phyloP scores from a whole-genome alignment of 1,140 invertebrate species.

The Lordiphosa collinella region DNA sequence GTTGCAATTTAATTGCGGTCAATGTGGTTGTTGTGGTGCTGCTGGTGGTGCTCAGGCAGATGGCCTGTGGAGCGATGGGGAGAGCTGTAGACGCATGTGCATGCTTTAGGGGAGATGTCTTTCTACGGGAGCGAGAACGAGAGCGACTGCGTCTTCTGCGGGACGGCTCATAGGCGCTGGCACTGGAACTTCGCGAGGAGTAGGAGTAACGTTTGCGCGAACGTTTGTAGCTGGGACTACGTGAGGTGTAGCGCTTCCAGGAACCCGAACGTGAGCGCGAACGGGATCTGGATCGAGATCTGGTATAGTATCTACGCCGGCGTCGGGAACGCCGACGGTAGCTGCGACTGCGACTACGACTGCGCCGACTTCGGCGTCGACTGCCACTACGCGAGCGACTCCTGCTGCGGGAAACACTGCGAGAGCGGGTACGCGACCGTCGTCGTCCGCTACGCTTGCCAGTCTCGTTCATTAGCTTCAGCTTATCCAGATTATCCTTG shows the following conservation, averaged over 20 bases:
- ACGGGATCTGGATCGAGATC: conserved; percentile 75
- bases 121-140: conserved; percentile 38
- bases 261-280: conserved; percentile 77
- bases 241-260: conserved; percentile 58
- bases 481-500: conserved; percentile 81
- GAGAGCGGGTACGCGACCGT: conserved; percentile 15
- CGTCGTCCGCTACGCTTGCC: conserved; percentile 40
- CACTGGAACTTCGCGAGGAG: conserved; percentile 70
- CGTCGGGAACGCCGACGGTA: conserved; percentile 55
- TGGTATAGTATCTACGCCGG: conserved; percentile 66
- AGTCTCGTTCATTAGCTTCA: conserved; percentile 68
- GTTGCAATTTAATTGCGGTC: conserved; percentile 26
- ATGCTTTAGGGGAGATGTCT: conserved; percentile 11
- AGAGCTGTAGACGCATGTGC: background rate
- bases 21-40: conserved; percentile 51
- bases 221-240: conserved; percentile 64
- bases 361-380: conserved; percentile 33
- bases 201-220: conserved; percentile 78
- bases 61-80: conserved; percentile 1
- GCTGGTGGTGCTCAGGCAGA: conserved; percentile 45
- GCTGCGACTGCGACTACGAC: conserved; percentile 38
- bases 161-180: conserved; percentile 56
- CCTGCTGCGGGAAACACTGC: conserved; percentile 20
- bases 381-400: conserved; percentile 31
- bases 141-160: conserved; percentile 58